phyloP scores from a whole-genome alignment of 2,888 invertebrate species.

The Nomada ruficornis region DNA sequence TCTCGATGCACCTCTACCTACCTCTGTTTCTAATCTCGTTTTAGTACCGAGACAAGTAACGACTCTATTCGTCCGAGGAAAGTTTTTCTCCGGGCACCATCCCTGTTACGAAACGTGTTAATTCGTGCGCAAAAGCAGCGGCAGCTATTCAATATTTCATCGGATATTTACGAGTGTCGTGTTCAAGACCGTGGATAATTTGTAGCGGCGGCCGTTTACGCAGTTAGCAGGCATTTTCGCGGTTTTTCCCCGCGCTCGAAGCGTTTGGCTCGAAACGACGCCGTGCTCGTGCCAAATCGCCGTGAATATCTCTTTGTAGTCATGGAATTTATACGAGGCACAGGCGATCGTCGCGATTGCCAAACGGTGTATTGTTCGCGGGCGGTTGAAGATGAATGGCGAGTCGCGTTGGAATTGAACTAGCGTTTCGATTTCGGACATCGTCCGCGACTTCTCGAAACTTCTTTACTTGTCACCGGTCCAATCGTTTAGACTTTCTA shows the following conservation, averaged over 20 bases:
- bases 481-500: no score
- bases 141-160: background rate
- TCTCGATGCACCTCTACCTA: no score
- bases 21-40: no score
- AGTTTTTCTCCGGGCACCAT: no score
- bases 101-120: no score
- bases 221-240: background rate
- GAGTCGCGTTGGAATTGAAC: background rate
- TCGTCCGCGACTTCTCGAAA: background rate
- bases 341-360: conserved; percentile 16
- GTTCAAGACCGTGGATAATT: background rate
- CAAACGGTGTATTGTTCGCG: conserved; percentile 25
- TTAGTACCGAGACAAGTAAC: no score
- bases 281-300: conserved; percentile 14
- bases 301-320: conserved; percentile 6
- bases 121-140: no score
- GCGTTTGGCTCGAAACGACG: background rate
- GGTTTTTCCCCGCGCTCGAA: background rate
- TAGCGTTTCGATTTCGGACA: background rate
- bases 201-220: background rate
- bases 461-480: no score
- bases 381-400: conserved; percentile 16
- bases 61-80: background rate
- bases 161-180: background rate
- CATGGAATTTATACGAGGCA: conserved; percentile 18